A percentile compares a stretch with the other conserved stretches of the same genome.
These are phyloP conservation scores for Nanorana parkeri DNA, from an alignment of 2,113 vertebrate genomes.

Conservation along the genomic window DNA sequence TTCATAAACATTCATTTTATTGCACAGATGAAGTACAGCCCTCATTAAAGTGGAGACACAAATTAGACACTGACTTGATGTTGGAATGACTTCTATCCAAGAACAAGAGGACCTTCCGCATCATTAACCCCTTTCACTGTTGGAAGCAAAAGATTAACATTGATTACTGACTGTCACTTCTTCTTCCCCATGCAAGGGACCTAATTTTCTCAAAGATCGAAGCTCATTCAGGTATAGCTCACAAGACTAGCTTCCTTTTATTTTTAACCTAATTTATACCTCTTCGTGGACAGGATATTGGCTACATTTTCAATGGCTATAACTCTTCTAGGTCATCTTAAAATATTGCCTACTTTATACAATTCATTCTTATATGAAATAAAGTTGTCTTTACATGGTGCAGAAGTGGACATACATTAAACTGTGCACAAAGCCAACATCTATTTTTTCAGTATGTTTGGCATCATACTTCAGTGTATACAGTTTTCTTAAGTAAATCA, in stretches of 20 bases:
- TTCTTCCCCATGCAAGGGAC: slow-evolving; percentile 17
- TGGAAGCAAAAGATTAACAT: slow-evolving; percentile 47
- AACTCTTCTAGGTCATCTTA: neutral
- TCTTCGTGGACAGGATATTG: neutral
- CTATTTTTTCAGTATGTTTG: too few species aligned
- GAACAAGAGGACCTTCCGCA: slow-evolving; percentile 35
- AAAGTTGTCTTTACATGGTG: too few species aligned
- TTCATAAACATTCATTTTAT: slow-evolving; percentile 48
- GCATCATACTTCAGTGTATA: too few species aligned
- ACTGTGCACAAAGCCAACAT: too few species aligned
- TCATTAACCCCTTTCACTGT: slow-evolving; percentile 43
- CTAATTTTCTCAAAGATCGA: slow-evolving; percentile 16
- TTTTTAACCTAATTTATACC: neutral
- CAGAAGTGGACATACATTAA: too few species aligned
- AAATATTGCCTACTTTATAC: too few species aligned
- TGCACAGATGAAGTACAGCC: slow-evolving; percentile 41
- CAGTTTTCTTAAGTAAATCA: too few species aligned
- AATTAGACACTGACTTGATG: slow-evolving; percentile 49
- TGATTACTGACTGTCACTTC: slow-evolving; percentile 36
- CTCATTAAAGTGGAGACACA: slow-evolving; percentile 40
- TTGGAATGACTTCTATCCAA: slow-evolving; percentile 28
- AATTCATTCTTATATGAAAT: too few species aligned
- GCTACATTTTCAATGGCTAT: neutral
- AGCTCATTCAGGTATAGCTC: neutral
- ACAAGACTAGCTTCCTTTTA: neutral